A percentile compares a stretch with the other conserved stretches of the same genome.
Conservation (phyloP, 2,888 invertebrate species). For the Agriopis leucophaearia region DNA sequence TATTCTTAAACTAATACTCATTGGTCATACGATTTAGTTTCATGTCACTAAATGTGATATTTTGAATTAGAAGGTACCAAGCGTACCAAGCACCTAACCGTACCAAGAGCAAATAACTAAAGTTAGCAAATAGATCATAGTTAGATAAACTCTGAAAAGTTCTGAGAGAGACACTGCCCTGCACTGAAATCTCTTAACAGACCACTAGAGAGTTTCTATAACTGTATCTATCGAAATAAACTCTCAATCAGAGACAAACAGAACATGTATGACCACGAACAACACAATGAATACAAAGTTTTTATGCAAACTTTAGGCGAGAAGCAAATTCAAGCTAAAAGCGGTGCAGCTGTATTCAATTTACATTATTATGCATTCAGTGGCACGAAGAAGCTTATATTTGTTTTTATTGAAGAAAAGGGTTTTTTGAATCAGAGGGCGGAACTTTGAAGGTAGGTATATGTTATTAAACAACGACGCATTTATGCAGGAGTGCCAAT, state of each 20-base stretch:
- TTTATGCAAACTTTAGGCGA: slow-evolving; percentile 19
- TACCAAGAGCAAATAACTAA: slow-evolving; percentile 1
- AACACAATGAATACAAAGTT: slow-evolving; percentile 15
- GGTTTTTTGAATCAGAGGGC: slow-evolving; percentile 29
- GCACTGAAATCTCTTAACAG: neutral
- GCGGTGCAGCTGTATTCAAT: slow-evolving; percentile 12
- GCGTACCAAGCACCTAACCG: too few species aligned
- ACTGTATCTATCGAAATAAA: slow-evolving; percentile 3
- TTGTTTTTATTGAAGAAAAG: slow-evolving; percentile 61
- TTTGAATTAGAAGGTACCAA: neutral
- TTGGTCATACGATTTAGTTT: neutral
- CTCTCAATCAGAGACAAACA: slow-evolving; percentile 3
- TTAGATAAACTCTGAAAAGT: slow-evolving; percentile 11
- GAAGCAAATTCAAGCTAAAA: slow-evolving; percentile 9
- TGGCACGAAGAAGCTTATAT: slow-evolving; percentile 42
- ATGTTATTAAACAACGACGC: too few species aligned
- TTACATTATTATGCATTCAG: slow-evolving; percentile 55
- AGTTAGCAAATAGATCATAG: slow-evolving; percentile 15
- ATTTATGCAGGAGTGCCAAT: too few species aligned
- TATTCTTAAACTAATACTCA: too few species aligned
- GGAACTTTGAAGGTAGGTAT: too few species aligned
- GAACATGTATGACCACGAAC: neutral
- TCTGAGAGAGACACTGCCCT: slow-evolving; percentile 8
- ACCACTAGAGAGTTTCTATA: neutral
- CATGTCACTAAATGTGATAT: neutral